Evolutionary conservation across 2,888 invertebrate genomes (phyloP), one percentile per base, ranked within the genome.

Genomic region (Lasioglossum leucozonium): DNA sequence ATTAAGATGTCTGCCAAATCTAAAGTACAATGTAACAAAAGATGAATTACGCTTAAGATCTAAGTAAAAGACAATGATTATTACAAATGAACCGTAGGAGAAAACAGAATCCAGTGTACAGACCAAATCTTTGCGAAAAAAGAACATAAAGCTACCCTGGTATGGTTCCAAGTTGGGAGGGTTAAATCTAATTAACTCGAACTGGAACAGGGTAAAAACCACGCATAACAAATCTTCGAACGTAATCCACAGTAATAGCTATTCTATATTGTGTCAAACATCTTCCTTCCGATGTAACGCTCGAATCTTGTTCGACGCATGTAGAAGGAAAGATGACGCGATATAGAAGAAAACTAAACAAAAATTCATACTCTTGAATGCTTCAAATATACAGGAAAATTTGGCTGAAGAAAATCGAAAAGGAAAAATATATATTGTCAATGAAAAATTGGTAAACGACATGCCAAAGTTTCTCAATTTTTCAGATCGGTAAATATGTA

Each of bases 151-250:
- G 85, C 1, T 77, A 78, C 91, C 92, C 91, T 89, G 88, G 77
- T 82, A 44, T 81, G 86, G 62, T 79, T 93, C 94, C 95, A 90
- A 94, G 93, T 93, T 92, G 90, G 89, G 85, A 91, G 91, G 91
- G 94, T 95, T 95, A 94, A 94, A 93, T 91, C 82, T 72, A 93
- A 93, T 95, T 92, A 94, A 94, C 92, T 93, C 92, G 93, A 94
- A 94, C 94, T 95, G 94, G 94, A 92, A 87, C 86, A 88, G 91
- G 92, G 90, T 81, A 82, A 85, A 81, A 83, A 55, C n/a, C 67
- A 47, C 44, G 81, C 71, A 55, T 74, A 84, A 77, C 34, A 72
- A 77, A 82, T 79, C 58, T 77, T 47, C 71, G 40, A 77, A 82
- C 82, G 81, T 26, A 72, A 77, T 84, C 42, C 80, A 77, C 77